Evolutionary conservation across 2,888 invertebrate genomes (phyloP).

Genomic region (Stenoptilia bipunctidactyla): DNA sequence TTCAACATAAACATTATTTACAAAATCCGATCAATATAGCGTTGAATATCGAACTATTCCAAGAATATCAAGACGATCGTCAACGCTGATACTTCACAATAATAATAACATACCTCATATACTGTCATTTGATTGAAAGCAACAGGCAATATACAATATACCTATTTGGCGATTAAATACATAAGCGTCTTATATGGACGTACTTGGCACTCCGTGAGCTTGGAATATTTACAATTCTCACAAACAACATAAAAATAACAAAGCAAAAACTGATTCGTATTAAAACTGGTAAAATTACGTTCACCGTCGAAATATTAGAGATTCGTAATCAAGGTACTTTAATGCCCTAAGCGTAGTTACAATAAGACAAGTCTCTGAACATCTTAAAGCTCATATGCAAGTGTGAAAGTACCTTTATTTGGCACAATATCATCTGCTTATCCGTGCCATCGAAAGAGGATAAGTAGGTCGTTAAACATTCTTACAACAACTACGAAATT

Average conservation of each 20-base stretch:
- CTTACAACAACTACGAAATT: conserved; percentile 3
- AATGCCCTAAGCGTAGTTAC: background rate
- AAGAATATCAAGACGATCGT: conserved; percentile 9
- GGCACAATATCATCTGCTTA: conserved; percentile 43
- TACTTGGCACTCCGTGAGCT: conserved; percentile 40
- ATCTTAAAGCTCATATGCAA: too few species aligned
- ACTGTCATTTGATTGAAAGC: background rate
- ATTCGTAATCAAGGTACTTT: conserved; percentile 12
- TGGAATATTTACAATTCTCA: conserved; percentile 33
- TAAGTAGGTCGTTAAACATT: conserved; percentile 38
- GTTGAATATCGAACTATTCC: conserved; percentile 10
- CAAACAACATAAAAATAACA: conserved; percentile 10
- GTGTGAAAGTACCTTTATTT: conserved; percentile 23
- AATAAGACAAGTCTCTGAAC: too few species aligned
- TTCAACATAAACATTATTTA: conserved; percentile 19
- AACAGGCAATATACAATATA: background rate
- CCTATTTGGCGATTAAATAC: conserved; percentile 1
- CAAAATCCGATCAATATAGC: conserved; percentile 8
- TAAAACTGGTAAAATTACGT: conserved; percentile 17
- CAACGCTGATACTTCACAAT: conserved; percentile 12
- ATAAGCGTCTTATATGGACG: conserved; percentile 17
- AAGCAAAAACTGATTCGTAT: conserved; percentile 9
- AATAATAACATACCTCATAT: background rate
- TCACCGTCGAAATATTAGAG: conserved; percentile 18
- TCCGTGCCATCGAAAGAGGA: conserved; percentile 40